Conservation (phyloP, 2,113 vertebrate genomes). For the Rhegmatorhina hoffmannsi region DNA sequence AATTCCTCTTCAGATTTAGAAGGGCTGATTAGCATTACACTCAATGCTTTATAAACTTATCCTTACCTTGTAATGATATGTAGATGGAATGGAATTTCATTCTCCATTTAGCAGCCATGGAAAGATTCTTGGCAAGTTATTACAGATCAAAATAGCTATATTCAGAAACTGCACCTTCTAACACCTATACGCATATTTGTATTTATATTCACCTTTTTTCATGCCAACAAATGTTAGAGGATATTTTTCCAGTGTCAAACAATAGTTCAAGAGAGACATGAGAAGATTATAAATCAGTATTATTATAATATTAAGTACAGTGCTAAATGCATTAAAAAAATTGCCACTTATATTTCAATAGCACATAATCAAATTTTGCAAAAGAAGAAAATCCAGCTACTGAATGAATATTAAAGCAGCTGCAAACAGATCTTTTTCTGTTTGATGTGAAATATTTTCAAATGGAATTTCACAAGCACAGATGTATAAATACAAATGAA, state of each 20-base stretch:
- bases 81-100: slow-evolving; percentile 25
- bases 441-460: slow-evolving; percentile 2
- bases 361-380: slow-evolving; percentile 47
- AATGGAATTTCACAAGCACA: background rate
- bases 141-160: background rate
- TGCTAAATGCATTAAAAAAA: slow-evolving; percentile 61
- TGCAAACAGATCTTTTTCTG: background rate
- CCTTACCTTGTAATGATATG: slow-evolving; percentile 6
- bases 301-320: slow-evolving; percentile 18
- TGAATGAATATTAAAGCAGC: slow-evolving; percentile 21
- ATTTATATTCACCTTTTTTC: background rate
- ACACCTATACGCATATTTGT: background rate
- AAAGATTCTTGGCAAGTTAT: background rate
- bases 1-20: background rate
- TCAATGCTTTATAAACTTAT: background rate
- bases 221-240: background rate
- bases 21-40: background rate
- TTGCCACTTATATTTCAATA: slow-evolving; percentile 44
- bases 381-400: slow-evolving; percentile 7
- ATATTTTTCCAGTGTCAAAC: background rate
- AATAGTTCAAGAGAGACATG: slow-evolving; percentile 9
- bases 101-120: background rate
- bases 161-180: background rate
- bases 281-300: slow-evolving; percentile 29
- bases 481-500: background rate